phyloP scores from a whole-genome alignment of 2,888 invertebrate genomes.

The Netelia virgata region DNA sequence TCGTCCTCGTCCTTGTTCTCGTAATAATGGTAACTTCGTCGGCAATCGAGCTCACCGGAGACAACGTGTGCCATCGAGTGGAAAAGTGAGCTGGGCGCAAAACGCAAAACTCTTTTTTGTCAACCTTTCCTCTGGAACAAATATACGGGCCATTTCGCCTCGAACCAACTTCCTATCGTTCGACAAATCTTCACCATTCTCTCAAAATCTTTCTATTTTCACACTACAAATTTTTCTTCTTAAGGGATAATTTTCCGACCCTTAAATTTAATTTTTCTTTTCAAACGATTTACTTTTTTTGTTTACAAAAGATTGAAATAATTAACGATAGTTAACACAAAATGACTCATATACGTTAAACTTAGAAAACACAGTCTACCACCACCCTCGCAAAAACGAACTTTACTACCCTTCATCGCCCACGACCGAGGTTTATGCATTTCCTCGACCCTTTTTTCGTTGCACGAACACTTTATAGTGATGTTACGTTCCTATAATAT shows the following conservation, averaged over 20 bases:
- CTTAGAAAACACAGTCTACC: no score
- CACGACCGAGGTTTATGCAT: neutral
- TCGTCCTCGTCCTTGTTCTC: slow-evolving; percentile 74
- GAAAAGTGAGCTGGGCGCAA: slow-evolving; percentile 82
- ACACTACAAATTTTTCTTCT: neutral
- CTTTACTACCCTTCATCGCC: neutral
- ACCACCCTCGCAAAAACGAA: no score
- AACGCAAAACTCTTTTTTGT: slow-evolving; percentile 30
- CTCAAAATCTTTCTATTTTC: neutral
- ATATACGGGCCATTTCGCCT: no score
- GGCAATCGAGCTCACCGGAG: slow-evolving; percentile 76
- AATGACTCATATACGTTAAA: no score
- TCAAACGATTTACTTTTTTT: no score
- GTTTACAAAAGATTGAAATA: no score
- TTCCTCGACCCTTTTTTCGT: no score
- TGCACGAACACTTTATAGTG: no score
- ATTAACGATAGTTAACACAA: no score
- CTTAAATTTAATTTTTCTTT: neutral
- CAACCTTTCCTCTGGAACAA: neutral
- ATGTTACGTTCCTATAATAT: no score
- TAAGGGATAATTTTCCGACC: neutral
- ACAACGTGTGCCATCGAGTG: slow-evolving; percentile 82
- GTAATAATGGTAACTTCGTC: slow-evolving; percentile 70
- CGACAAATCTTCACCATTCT: neutral
- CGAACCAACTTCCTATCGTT: no score